Evolutionary conservation across 2,888 invertebrate genomes (phyloP).

Genomic region (Diachrysia chrysitis): DNA sequence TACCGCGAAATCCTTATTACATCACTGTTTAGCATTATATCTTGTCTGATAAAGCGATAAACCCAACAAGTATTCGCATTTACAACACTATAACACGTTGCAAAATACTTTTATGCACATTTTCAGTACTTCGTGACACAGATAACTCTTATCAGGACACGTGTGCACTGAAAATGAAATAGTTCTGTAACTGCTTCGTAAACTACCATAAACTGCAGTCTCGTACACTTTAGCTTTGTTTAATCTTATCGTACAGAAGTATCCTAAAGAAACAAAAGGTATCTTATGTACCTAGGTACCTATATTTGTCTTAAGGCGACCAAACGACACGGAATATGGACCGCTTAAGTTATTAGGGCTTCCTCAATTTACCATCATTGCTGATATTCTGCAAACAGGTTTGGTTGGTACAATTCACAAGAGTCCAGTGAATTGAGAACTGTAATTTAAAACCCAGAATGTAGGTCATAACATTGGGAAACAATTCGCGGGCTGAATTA

Average conservation of each 20-base stretch:
- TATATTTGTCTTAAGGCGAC: conserved; percentile 53
- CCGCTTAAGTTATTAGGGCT: conserved; percentile 73
- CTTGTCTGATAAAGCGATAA: conserved; percentile 2
- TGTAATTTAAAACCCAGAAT: conserved; percentile 30
- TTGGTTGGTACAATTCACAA: conserved; percentile 48
- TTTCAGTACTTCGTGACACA: conserved; percentile 12
- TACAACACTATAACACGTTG: not conserved
- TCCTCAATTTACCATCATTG: conserved; percentile 77
- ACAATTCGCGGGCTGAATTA: not conserved
- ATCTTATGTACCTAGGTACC: not conserved
- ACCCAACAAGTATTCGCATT: not conserved
- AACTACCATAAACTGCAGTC: conserved; percentile 1
- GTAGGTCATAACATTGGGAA: conserved; percentile 28
- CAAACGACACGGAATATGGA: conserved; percentile 63
- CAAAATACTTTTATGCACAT: conserved; percentile 6
- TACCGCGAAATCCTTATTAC: not conserved
- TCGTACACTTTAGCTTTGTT: not conserved
- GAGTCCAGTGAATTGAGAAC: conserved; percentile 14
- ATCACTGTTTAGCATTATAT: not conserved
- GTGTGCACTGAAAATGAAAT: conserved; percentile 12
- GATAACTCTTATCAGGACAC: conserved; percentile 14
- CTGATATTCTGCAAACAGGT: conserved; percentile 73
- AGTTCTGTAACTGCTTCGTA: not conserved
- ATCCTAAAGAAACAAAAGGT: conserved; percentile 52
- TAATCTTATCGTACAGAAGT: conserved; percentile 25